These are phyloP conservation scores for Papilio protenor DNA, from an alignment of 2,888 invertebrate genomes.

Conservation along the genomic window DNA sequence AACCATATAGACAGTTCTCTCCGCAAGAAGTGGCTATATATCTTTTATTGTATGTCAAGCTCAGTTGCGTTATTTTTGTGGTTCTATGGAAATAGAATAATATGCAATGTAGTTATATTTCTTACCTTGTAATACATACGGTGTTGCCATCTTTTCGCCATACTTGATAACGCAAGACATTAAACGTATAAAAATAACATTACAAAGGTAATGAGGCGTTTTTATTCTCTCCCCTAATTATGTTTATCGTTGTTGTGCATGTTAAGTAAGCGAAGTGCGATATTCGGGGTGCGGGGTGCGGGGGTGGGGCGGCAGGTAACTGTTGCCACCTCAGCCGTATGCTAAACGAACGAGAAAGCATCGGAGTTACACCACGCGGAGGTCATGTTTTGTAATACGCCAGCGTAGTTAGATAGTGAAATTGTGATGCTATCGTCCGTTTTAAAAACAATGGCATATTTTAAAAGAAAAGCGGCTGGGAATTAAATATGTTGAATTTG, in stretches of 20 bases:
- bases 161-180: constrained; percentile 6
- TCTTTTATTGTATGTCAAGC: not conserved
- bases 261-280: constrained; percentile 28
- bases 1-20: not conserved
- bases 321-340: constrained; percentile 28
- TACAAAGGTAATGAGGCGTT: constrained; percentile 23
- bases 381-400: constrained; percentile 39
- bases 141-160: constrained; percentile 12
- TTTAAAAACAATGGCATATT: constrained; percentile 30
- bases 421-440: constrained; percentile 31
- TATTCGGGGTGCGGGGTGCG: not conserved
- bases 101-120: not conserved
- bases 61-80: not conserved
- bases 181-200: constrained; percentile 11
- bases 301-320: not conserved
- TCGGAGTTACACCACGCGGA: constrained; percentile 39
- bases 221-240: constrained; percentile 25
- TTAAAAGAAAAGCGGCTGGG: constrained; percentile 34
- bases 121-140: constrained; percentile 4
- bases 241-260: constrained; percentile 32
- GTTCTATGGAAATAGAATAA: not conserved
- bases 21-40: not conserved
- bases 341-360: constrained; percentile 42
- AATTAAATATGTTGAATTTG: constrained; percentile 21
- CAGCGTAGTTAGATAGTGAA: constrained; percentile 40